phyloP scores from a whole-genome alignment of 2,797 vertebrate genomes.

The Schizopygopsis pylzovi region DNA sequence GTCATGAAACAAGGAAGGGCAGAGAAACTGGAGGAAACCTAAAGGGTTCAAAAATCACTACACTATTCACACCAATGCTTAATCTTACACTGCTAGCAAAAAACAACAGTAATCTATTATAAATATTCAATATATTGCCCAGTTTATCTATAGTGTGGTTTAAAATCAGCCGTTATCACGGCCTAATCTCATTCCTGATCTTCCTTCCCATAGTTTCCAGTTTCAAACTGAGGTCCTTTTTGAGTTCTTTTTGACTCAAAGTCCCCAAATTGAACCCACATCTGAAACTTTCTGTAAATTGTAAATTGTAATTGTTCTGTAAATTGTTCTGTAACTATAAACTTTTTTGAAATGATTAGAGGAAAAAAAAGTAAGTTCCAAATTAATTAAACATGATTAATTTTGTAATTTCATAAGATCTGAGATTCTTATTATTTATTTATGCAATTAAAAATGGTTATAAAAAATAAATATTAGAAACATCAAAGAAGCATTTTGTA shows the following conservation, averaged over 20 bases:
- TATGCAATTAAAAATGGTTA: not conserved
- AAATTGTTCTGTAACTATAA: not conserved
- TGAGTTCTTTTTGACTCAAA: not conserved
- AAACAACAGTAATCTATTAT: not conserved
- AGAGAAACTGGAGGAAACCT: not conserved
- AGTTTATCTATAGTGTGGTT: not conserved
- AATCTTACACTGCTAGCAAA: not conserved
- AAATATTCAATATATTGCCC: not conserved
- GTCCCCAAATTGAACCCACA: not conserved
- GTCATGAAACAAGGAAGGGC: not conserved
- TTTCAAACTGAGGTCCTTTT: too few species aligned
- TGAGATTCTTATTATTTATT: not conserved
- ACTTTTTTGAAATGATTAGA: not conserved
- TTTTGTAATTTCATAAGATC: not conserved
- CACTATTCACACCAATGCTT: not conserved
- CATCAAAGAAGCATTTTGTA: not conserved
- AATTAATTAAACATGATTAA: not conserved
- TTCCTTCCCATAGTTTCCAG: not conserved
- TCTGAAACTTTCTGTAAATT: not conserved
- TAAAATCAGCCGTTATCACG: not conserved
- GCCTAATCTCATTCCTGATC: not conserved
- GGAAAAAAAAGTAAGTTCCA: not conserved
- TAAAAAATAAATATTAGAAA: not conserved
- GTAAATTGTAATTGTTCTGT: too few species aligned
- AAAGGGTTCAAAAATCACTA: not conserved